These are phyloP conservation scores for Wiebesia pumilae DNA, from an alignment of 1,140 invertebrate species.

Conservation along the genomic window DNA sequence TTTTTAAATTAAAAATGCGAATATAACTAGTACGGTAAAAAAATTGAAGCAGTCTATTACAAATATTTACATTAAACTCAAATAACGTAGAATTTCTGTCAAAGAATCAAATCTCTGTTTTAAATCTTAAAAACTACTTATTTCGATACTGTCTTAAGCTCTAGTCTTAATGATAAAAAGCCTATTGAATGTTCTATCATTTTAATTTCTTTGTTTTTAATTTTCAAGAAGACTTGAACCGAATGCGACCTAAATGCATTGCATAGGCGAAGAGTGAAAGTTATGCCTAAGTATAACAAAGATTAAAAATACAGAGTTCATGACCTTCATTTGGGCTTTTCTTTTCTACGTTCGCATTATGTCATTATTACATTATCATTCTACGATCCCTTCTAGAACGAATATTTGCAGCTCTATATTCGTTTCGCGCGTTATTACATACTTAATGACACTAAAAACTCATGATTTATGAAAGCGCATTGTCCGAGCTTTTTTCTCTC, in stretches of 20 bases:
- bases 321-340: not conserved
- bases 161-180: conserved; percentile 38
- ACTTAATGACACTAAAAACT: conserved; percentile 50
- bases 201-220: not conserved
- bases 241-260: not conserved
- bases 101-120: conserved; percentile 34
- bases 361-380: conserved; percentile 4
- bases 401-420: conserved; percentile 30
- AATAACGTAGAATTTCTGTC: conserved; percentile 32
- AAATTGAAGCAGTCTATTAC: conserved; percentile 49
- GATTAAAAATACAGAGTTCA: not conserved
- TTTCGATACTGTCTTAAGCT: conserved; percentile 16
- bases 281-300: not conserved
- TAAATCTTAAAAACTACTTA: conserved; percentile 36
- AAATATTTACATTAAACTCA: conserved; percentile 52
- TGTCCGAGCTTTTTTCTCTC: conserved; percentile 5
- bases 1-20: conserved; percentile 38
- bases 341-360: not conserved
- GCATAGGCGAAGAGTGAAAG: conserved; percentile 21
- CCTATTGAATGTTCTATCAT: conserved; percentile 18
- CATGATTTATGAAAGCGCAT: conserved; percentile 37
- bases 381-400: conserved; percentile 24
- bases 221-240: conserved; percentile 4
- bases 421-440: conserved; percentile 30
- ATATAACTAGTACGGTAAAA: conserved; percentile 45